Conservation (phyloP, 2,797 vertebrate species). For the Tympanoctomys barrerae region DNA sequence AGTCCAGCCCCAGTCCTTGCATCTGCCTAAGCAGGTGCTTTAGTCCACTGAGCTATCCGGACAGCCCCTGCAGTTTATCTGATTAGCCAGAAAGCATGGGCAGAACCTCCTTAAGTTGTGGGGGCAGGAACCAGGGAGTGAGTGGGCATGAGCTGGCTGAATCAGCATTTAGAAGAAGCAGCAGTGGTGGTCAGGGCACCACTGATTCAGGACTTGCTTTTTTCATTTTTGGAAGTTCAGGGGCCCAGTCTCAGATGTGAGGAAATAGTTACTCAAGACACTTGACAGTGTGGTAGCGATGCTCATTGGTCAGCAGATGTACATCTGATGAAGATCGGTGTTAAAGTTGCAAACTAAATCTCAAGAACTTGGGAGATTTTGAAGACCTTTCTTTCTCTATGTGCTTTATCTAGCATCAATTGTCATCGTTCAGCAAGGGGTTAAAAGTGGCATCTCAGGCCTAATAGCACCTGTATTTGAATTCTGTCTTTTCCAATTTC, state of each 20-base stretch:
- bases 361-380: not conserved
- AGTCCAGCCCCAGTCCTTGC: too few relatives aligned
- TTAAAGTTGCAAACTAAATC: not conserved
- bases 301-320: not conserved
- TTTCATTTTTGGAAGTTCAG: not conserved
- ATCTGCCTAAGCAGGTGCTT: too few relatives aligned
- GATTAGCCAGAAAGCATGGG: too few relatives aligned
- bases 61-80: rapidly evolving
- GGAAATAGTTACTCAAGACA: not conserved
- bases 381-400: not conserved
- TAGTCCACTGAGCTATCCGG: too few relatives aligned
- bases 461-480: not conserved
- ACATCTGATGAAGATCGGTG: not conserved
- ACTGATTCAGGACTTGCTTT: not conserved
- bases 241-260: not conserved
- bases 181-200: not conserved
- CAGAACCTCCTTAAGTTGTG: not conserved
- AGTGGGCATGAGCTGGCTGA: not conserved
- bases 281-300: rapidly evolving
- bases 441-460: not conserved
- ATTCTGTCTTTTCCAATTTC: not conserved
- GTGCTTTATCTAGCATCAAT: not conserved
- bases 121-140: not conserved
- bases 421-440: not conserved
- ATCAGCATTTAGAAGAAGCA: not conserved